A percentile compares a stretch with the other conserved stretches of the same genome.
Conservation (phyloP, 37 sponge, comb jelly and placozoan genomes). For the Tethya wilhelma region DNA sequence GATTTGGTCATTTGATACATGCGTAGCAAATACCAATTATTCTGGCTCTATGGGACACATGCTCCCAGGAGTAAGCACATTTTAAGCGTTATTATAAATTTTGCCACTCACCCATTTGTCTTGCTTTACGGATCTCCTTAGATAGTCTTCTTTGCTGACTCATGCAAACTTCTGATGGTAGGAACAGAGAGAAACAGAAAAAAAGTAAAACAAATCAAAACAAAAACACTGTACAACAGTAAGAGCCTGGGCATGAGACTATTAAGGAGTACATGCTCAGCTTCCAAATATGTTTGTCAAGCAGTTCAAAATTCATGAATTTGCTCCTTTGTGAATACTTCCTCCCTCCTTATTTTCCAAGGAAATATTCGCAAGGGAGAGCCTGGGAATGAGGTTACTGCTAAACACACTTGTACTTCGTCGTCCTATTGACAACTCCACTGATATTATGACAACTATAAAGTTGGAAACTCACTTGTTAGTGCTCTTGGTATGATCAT, state of each 20-base stretch:
- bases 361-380: not conserved
- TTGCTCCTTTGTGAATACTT: too few species aligned
- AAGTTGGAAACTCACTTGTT: constrained; percentile 77
- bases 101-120: constrained; percentile 45
- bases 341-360: too few species aligned
- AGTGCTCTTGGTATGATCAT: constrained; percentile 73
- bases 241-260: not conserved
- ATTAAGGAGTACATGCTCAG: too few species aligned
- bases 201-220: not conserved
- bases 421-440: too few species aligned
- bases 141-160: constrained; percentile 66
- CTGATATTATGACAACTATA: too few species aligned
- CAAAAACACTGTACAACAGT: too few species aligned
- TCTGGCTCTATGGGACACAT: constrained; percentile 6
- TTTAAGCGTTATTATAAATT: constrained; percentile 45
- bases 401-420: too few species aligned
- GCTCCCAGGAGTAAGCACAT: constrained; percentile 10
- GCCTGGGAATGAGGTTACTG: too few species aligned
- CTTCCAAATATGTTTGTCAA: too few species aligned
- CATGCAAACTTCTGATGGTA: constrained; percentile 72
- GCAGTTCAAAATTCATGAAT: too few species aligned
- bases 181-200: not conserved
- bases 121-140: constrained; percentile 48
- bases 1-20: too few species aligned
- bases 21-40: too few species aligned